Evolutionary conservation across 2,113 vertebrate species (phyloP), one percentile per base, ranked within the genome.

Genomic region (Xiphophorus couchianus): DNA sequence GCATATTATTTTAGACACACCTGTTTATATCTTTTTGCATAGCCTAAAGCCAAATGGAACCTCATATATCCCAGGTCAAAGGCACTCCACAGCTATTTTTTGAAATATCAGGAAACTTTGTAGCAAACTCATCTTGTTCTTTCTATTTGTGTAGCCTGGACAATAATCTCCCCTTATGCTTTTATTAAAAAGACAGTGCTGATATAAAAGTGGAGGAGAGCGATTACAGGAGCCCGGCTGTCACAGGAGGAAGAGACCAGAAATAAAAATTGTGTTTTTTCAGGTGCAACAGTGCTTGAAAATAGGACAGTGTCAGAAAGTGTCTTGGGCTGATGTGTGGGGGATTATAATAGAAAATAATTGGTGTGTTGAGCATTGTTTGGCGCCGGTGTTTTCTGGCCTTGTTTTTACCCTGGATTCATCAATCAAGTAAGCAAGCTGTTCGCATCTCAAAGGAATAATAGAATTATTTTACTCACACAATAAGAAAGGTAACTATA

Each of bases 241-340:
- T 62, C 61, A 62, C 13, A 62, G 13, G 27, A 62, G 10, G 29
- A 17, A 63, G 62, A 31, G 13, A 63, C 29, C 30, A 63, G 29
- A 31, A 31, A 63, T 63, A 31, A 63, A 63, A 63, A 58, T 25
- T 58, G 51, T 63, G 28, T 63, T 62, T 62, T 62, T 62, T 62
- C 29, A 62, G 61, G 61, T 62, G 61, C 51, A 58, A 63, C 62
- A 63, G 9, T 63, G 14, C 29, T 63, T 63, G 62, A 63, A 63
- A 63, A 22, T 63, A 63, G 29, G 62, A 31, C 62, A 62, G 61
- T 62, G 61, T 29, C 29, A 63, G 30, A 63, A 31, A 31, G 29
- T 31, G 30, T 17, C 61, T 62, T 19, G 14, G 14, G 62, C 30
- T 63, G 51, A 58, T 58, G 51, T 58, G 51, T 58, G 29, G 29